phyloP scores from a whole-genome alignment of 2,888 invertebrate genomes.

The Apodemia mormo region DNA sequence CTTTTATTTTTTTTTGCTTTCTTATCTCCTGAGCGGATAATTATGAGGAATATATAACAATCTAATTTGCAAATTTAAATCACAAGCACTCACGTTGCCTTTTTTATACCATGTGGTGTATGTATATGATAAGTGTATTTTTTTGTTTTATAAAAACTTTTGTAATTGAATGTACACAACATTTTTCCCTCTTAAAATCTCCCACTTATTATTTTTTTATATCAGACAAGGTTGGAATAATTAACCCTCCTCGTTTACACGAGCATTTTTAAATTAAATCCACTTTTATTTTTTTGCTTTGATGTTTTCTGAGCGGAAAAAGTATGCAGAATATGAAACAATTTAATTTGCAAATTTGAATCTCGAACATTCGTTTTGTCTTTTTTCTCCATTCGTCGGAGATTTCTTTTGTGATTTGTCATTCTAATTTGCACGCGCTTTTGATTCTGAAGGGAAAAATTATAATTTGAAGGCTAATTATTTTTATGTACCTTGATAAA shows the following conservation, averaged over 20 bases:
- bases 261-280: constrained; percentile 26
- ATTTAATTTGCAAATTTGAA: constrained; percentile 18
- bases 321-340: constrained; percentile 16
- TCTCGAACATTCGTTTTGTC: constrained; percentile 8
- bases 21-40: no score
- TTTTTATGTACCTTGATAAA: background rate
- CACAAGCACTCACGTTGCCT: no score
- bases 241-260: constrained; percentile 24
- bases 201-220: constrained; percentile 22
- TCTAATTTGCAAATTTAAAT: no score
- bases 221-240: constrained; percentile 24
- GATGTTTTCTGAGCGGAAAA: constrained; percentile 23
- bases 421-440: constrained; percentile 7
- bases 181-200: constrained; percentile 23
- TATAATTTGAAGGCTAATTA: background rate
- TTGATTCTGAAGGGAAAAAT: background rate
- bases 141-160: background rate
- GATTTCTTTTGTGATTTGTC: constrained; percentile 19
- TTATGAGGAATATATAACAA: no score
- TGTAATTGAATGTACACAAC: background rate
- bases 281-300: constrained; percentile 24
- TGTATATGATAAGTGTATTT: no score
- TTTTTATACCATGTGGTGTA: no score
- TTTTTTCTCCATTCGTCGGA: constrained; percentile 6
- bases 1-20: no score